Evolutionary conservation across 2,888 invertebrate species (phyloP), one percentile per base, ranked within the genome.

Genomic region (Chrysina gloriosa): DNA sequence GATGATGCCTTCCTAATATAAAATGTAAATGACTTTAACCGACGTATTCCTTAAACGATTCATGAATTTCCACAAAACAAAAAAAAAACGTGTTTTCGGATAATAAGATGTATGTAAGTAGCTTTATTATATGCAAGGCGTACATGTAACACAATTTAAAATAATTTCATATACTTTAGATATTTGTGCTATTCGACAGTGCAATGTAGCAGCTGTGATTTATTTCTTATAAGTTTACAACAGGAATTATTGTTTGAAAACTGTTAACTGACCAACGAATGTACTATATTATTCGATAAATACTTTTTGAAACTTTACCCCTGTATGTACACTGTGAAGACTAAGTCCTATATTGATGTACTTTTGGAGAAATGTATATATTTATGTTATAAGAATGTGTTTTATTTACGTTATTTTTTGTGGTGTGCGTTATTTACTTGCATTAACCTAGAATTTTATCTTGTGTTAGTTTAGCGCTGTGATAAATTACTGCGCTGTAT

Each of bases 291-390:
- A 21, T 52, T 52, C 19, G 16, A 39, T 56, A 14, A n/a, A 56
- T 14, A 27, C 11, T 56, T 23, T 52, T 56, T 56, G 31, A 29
- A 52, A 9, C n/a, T 39, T 56, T 56, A 39, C 23, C 2, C 6
- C 6, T 45, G 27, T 27, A 39, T 39, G 16, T 61, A 42, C 34
- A 34, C 16, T 58, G 25, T 25, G 42, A 6, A 9, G 16, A 19
- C 11, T 50, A 42, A n/a, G 4, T 36, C 25, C 36, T 42, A 42
- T 61, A 42, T 42, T n/a, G 42, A 61, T 61, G 39, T 39, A 42
- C 11, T 61, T 61, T 58, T 61, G 45, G 42, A 61, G 42, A 61
- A 42, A 61, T 65, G 16, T 42, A 56, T 61, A 23, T 61, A 56
- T 36, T 36, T 45, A 29, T 42, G 52, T 61, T 61, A 61, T 42